Evolutionary conservation across 2,888 invertebrate species (phyloP), one percentile per base, ranked within the genome.

Genomic region (Stenchaetothrips biformis): DNA sequence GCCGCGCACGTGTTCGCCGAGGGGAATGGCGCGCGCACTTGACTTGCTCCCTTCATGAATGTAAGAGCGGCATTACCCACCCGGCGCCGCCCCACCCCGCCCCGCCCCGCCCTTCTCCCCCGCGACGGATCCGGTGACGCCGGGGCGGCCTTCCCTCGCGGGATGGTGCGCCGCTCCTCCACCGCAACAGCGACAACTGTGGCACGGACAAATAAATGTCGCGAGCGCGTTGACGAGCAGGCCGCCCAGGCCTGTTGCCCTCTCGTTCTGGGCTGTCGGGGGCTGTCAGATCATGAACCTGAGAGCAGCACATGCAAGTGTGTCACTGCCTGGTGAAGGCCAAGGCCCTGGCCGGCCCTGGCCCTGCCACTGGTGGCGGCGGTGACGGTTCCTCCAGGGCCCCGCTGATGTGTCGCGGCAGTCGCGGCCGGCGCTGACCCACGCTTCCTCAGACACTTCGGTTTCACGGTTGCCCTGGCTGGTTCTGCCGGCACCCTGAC

Each of bases 61-160:
- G 67, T 74, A 74, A 74, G 67, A 74, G 67, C 67, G 67, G 67
- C 67, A 74, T 74, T 74, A 74, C 67, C 59, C 59, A 59, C 59
- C 59, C 59, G 59, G 59, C 18, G 18, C 59, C 25, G 9, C 25
- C 67, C 67, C 7, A 25, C 7, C 9, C 67, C 67, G 9, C 67
- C 21, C 49, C 8, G 8, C 67, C 11, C 25, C 25, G 21, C 67
- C 25, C 25, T 21, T 8, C 67, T 25, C 67, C 21, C 25, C 67
- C 67, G 67, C 21, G n/a, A 9, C 25, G 25, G 67, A 74, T 74
- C 67, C 67, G 67, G 21, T 74, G 67, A 74, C 67, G 25, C 21
- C 4, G 21, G 21, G 67, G 21, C 67, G 53, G 53, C 53, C 53
- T 16, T 16, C 21, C 67, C 9, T 9, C 67, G 37, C 37, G 37